Evolutionary conservation across 2,113 vertebrate genomes (phyloP).

Genomic region (Nannospalax galili): DNA sequence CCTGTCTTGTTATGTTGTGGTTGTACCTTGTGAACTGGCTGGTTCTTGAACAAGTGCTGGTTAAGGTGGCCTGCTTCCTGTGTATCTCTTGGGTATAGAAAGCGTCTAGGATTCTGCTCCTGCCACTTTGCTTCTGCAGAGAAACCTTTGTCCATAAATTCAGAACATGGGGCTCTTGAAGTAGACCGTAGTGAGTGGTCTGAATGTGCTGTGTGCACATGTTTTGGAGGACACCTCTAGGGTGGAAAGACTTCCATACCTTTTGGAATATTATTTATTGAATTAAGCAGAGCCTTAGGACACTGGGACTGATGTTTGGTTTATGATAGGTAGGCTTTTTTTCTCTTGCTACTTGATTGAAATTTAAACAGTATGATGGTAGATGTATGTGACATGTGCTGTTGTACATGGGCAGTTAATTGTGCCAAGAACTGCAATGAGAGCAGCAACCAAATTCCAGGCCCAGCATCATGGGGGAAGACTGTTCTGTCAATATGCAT

Average conservation of each 20-base stretch:
- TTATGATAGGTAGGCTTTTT: constrained; percentile 7
- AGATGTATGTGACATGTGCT: neutral
- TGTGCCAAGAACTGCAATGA: neutral
- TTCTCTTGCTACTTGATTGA: constrained; percentile 7
- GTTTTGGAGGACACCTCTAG: neutral
- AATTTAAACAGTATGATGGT: neutral
- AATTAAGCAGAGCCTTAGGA: neutral
- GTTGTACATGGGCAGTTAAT: neutral
- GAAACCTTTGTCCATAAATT: neutral
- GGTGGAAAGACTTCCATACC: neutral
- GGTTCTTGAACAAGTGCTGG: neutral
- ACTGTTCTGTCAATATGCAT: neutral
- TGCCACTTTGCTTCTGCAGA: neutral
- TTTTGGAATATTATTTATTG: constrained; percentile 34
- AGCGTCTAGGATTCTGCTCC: neutral
- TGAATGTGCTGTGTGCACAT: neutral
- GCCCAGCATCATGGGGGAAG: neutral
- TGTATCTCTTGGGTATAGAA: neutral
- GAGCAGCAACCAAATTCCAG: neutral
- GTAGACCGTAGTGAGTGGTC: neutral
- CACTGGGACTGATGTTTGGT: neutral
- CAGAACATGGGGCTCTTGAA: neutral
- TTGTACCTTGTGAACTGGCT: neutral
- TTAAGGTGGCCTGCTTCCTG: neutral
- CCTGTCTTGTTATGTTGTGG: neutral